Conservation (phyloP, 2,888 invertebrate species). For the Malachius bipustulatus region DNA sequence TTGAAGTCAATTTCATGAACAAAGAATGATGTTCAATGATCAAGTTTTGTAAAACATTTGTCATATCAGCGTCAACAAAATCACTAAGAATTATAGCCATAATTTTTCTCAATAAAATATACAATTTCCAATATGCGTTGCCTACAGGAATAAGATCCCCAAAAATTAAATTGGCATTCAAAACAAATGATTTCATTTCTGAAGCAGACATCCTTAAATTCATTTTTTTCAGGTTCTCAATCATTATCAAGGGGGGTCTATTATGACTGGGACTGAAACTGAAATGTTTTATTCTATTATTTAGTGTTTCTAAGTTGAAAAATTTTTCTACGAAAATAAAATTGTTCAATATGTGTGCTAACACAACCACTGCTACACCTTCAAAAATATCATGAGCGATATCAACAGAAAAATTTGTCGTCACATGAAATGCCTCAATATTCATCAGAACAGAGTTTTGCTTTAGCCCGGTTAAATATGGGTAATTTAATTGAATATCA, state of each 20-base stretch:
- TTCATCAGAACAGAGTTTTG: constrained; percentile 12
- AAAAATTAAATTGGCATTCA: constrained; percentile 12
- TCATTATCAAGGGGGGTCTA: constrained; percentile 13
- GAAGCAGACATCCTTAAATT: constrained; percentile 14
- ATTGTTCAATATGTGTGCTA: constrained; percentile 9
- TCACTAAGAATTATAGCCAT: constrained; percentile 12
- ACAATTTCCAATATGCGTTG: constrained; percentile 13
- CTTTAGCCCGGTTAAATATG: constrained; percentile 12
- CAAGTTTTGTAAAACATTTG: constrained; percentile 6
- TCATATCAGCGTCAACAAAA: constrained; percentile 7
- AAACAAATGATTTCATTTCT: constrained; percentile 15
- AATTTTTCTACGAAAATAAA: constrained; percentile 9
- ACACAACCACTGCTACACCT: constrained; percentile 13
- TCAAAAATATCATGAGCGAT: constrained; percentile 17
- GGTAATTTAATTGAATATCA: constrained; percentile 6
- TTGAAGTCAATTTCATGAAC: constrained; percentile 9
- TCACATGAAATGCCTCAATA: constrained; percentile 13
- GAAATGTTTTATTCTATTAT: constrained; percentile 4
- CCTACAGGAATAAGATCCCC: constrained; percentile 10
- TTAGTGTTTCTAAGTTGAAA: constrained; percentile 10
- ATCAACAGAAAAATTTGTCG: constrained; percentile 14
- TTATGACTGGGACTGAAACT: constrained; percentile 11
- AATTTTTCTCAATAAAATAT: constrained; percentile 12
- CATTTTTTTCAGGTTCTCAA: constrained; percentile 13
- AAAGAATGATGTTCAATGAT: constrained; percentile 14